A percentile compares a stretch with the other conserved stretches of the same genome.
Evolutionary conservation across 2,797 vertebrate genomes (phyloP).

Genomic region (Hafferia zeledoni): DNA sequence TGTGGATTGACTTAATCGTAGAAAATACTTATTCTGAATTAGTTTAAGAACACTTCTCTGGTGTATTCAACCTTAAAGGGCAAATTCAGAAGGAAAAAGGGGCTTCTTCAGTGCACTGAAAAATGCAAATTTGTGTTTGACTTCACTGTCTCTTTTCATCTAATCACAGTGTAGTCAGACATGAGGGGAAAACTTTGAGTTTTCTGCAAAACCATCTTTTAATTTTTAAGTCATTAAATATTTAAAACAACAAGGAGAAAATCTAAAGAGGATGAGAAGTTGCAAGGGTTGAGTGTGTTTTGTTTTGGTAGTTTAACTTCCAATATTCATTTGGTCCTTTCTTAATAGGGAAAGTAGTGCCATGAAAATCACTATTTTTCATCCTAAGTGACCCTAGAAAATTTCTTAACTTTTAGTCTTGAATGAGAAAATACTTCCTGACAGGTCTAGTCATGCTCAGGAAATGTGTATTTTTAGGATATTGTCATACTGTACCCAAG

Average conservation of each 20-base stretch:
- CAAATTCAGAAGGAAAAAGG: not conserved
- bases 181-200: not conserved
- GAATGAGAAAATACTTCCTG: constrained; percentile 1
- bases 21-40: not conserved
- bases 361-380: not conserved
- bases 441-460: constrained; percentile 7
- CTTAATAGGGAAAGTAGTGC: not conserved
- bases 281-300: not conserved
- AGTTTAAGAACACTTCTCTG: not conserved
- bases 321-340: not conserved
- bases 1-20: not conserved
- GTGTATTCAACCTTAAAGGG: not conserved
- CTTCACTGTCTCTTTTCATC: not conserved
- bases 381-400: constrained; percentile 20
- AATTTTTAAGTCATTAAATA: not conserved
- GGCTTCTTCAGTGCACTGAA: not conserved
- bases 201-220: not conserved
- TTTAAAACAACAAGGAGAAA: not conserved
- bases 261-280: not conserved
- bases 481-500: not conserved
- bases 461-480: constrained; percentile 24
- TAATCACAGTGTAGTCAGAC: not conserved
- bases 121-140: not conserved
- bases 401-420: not conserved
- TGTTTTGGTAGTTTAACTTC: not conserved